A percentile compares a stretch with the other conserved stretches of the same genome.
phyloP scores from a whole-genome alignment of 2,113 vertebrate species.

The Guaruba guarouba region DNA sequence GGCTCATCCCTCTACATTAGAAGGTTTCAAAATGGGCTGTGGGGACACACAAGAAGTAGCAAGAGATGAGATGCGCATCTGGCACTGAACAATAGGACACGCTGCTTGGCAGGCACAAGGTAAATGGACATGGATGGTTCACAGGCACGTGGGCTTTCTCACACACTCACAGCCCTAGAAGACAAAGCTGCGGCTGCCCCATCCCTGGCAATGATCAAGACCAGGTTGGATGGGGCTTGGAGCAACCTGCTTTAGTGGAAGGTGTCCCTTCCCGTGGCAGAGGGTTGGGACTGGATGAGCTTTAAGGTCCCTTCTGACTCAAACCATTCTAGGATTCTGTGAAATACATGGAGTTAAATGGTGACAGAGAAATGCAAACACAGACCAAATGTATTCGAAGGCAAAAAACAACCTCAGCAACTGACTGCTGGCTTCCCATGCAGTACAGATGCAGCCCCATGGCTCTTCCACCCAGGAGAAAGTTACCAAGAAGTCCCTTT shows the following conservation, averaged over 20 bases:
- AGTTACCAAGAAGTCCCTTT: not conserved
- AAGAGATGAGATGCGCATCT: fast-evolving
- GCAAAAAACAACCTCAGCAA: not conserved
- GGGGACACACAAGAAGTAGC: fast-evolving
- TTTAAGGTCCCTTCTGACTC: not conserved
- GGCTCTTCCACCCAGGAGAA: not conserved
- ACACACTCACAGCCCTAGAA: not conserved
- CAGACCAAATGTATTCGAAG: not conserved
- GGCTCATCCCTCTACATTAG: not conserved
- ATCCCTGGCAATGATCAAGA: not conserved
- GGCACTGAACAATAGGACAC: not conserved
- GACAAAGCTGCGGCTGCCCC: not conserved
- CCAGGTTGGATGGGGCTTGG: not conserved
- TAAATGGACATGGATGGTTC: fast-evolving
- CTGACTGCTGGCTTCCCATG: not conserved
- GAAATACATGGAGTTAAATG: not conserved
- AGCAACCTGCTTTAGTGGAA: not conserved
- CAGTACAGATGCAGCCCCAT: not conserved
- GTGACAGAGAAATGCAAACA: not conserved
- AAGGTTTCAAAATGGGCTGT: not conserved
- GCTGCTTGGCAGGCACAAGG: fast-evolving
- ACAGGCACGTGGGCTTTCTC: not conserved
- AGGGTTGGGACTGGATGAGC: fast-evolving
- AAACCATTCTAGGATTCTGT: not conserved
- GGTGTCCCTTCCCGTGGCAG: fast-evolving